These are phyloP conservation scores for Pogonomyrmex barbatus DNA, from an alignment of 1,140 invertebrate genomes.

Conservation along the genomic window DNA sequence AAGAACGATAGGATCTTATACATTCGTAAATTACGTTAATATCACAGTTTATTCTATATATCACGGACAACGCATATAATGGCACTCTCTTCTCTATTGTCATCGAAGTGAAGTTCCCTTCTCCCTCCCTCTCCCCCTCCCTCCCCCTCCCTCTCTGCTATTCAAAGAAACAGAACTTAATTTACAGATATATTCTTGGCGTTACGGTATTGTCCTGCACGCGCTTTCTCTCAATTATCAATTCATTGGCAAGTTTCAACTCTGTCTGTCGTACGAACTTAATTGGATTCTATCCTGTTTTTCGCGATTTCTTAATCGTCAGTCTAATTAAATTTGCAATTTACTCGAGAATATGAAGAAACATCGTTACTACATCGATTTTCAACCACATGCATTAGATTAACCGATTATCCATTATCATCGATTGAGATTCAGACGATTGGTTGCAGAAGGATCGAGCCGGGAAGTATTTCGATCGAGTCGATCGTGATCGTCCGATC, in stretches of 20 bases:
- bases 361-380: constrained; percentile 15
- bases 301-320: constrained; percentile 14
- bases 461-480: background rate
- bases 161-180: constrained; percentile 27
- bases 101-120: background rate
- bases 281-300: constrained; percentile 4
- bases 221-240: constrained; percentile 25
- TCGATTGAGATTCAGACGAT: background rate
- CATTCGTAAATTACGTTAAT: constrained; percentile 23
- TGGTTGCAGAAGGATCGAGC: background rate
- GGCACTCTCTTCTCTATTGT: constrained; percentile 14
- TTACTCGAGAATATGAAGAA: background rate
- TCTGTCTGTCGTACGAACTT: background rate
- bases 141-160: no score
- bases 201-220: constrained; percentile 28
- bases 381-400: background rate
- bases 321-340: constrained; percentile 30
- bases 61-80: background rate
- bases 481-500: constrained; percentile 16
- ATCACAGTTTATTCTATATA: background rate
- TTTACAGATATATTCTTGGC: constrained; percentile 31
- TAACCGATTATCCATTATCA: constrained; percentile 17
- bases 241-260: constrained; percentile 18
- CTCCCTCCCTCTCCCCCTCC: no score
- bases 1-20: background rate